Percentiles rank a stretch among this genome's conserved stretches.
phyloP scores from a whole-genome alignment of 1,140 invertebrate genomes.

The Diorhabda sublineata region DNA sequence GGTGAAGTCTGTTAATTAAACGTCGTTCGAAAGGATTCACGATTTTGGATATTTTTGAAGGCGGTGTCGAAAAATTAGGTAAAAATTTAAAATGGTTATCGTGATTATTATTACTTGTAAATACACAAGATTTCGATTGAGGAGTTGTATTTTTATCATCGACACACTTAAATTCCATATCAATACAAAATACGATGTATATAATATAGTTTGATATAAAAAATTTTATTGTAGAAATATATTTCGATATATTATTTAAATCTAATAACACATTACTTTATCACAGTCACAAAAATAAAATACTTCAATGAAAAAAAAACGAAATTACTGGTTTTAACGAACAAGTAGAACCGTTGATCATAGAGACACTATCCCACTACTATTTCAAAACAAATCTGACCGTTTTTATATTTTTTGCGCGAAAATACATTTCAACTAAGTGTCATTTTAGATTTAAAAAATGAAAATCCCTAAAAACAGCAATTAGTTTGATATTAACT shows the following conservation, averaged over 20 bases:
- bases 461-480: neutral
- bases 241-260: neutral
- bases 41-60: conserved; percentile 37
- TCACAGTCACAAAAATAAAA: neutral
- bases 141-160: conserved; percentile 29
- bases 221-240: too few relatives aligned
- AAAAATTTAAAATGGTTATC: conserved; percentile 38
- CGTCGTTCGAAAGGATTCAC: conserved; percentile 43
- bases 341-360: conserved; percentile 6
- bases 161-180: conserved; percentile 28
- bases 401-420: conserved; percentile 3
- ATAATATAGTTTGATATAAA: neutral
- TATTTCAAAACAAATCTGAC: conserved; percentile 13
- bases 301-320: neutral
- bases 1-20: conserved; percentile 38
- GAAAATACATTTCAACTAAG: neutral
- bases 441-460: neutral
- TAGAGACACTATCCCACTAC: conserved; percentile 5
- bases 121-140: conserved; percentile 24
- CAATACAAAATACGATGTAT: neutral
- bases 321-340: neutral
- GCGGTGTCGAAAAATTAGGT: conserved; percentile 37
- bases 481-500: neutral
- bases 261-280: neutral
- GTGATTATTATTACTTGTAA: conserved; percentile 13